These are phyloP conservation scores for Lamellibrachia satsuma DNA, from an alignment of 2,888 invertebrate genomes.

Conservation along the genomic window DNA sequence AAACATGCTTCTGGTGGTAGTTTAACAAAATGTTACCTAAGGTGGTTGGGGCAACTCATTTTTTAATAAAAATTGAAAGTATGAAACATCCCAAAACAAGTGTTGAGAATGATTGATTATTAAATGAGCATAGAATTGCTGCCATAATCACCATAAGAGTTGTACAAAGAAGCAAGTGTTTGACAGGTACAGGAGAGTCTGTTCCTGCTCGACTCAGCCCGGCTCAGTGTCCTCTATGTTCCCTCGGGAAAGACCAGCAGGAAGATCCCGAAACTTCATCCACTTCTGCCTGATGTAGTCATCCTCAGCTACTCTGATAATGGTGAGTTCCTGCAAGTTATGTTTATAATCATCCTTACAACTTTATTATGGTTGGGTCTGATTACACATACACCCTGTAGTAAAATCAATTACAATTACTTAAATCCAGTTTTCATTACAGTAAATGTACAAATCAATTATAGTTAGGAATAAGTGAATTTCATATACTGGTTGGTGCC, in stretches of 20 bases:
- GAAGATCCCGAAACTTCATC: slow-evolving; percentile 54
- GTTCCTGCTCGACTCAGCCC: slow-evolving; percentile 50
- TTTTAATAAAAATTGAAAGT: neutral
- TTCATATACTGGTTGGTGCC: no score
- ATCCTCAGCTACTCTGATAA: slow-evolving; percentile 49
- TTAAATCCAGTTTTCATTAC: no score
- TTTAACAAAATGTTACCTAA: neutral
- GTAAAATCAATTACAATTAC: no score
- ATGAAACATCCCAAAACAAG: no score
- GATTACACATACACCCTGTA: no score
- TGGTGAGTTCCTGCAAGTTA: slow-evolving; percentile 46
- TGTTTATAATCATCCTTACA: neutral
- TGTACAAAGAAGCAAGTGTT: neutral
- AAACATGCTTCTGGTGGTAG: no score
- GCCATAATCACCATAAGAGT: neutral
- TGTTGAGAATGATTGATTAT: neutral
- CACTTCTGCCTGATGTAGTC: slow-evolving; percentile 49
- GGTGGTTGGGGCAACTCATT: neutral
- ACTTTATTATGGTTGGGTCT: no score
- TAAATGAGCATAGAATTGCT: neutral
- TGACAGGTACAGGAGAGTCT: slow-evolving; percentile 49
- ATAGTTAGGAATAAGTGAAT: no score
- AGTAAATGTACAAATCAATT: no score
- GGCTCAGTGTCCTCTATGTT: slow-evolving; percentile 59
- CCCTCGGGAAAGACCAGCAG: slow-evolving; percentile 62